Evolutionary conservation across 2,113 vertebrate genomes (phyloP), one percentile per base, ranked within the genome.

Genomic region (Eulemur rufifrons): DNA sequence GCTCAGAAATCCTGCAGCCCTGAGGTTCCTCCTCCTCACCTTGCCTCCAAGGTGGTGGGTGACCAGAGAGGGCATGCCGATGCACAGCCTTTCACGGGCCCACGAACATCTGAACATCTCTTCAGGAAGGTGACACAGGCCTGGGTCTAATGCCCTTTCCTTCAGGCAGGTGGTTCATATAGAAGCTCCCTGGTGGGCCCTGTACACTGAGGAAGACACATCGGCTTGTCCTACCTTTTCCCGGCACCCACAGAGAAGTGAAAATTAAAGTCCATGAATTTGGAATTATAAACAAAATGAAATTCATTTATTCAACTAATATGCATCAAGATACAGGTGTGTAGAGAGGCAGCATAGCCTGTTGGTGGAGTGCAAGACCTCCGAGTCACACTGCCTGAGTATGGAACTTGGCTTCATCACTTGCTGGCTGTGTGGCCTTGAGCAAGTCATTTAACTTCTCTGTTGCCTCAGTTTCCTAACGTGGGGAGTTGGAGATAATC

Each of bases 391-490:
- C 25, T 39, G 32, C 32, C 37, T 54, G 25, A 39, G 29, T 63
- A 1, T 52, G 54, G 34, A 37, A 86, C 3, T 0, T 50, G 25
- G 29, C 15, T 56, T 74, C 20, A 32, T 15, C 4, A 21, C 74
- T 89, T 14, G 7, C 5, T 56, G 42, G 68, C n/a, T 73, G 34
- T 0, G 0, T 25, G 81, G 52, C 63, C 11, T 34, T 13, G 6
- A 0, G 0, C 6, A 77, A 95, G 29, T 78, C 54, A 74, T 17
- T 74, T 32, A 39, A 27, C 29, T 1, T 59, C 59, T 37, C 66
- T 95, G 81, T 23, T 23, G 45, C 25, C 47, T 97, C 80, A 29
- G 74, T 96, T 95, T 89, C 29, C 68, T 92, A 91, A 76, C 8
- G 6, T 82, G 84, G 86, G 86, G 91, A 96, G 90, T 37, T 77